Conservation (phyloP, 2,113 vertebrate genomes). For the Gavia stellata region DNA sequence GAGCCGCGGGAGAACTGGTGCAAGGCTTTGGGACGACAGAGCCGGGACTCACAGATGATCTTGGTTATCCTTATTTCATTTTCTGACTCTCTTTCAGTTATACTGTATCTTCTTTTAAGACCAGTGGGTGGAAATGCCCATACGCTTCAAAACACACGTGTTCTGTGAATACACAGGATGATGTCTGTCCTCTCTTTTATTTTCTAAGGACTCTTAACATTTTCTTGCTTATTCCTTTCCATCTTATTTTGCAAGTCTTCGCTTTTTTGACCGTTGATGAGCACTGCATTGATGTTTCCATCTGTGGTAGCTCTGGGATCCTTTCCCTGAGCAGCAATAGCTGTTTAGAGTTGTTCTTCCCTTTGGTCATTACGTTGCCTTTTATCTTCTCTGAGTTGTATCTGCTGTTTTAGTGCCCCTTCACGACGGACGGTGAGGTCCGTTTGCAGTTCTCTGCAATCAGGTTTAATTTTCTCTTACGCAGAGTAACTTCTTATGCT, state of each 20-base stretch:
- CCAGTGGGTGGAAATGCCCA: not conserved
- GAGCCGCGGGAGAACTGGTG: not conserved
- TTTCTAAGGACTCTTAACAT: not conserved
- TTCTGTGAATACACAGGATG: not conserved
- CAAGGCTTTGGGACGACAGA: not conserved
- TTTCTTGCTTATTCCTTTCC: not conserved
- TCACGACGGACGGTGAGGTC: not conserved
- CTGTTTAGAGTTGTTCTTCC: not conserved
- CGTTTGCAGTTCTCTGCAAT: not conserved
- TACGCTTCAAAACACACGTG: fast-evolving
- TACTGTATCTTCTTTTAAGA: not conserved
- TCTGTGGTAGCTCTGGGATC: no score
- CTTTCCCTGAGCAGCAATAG: not conserved
- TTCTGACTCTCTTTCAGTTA: not conserved
- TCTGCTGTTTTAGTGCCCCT: not conserved
- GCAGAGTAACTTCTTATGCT: not conserved
- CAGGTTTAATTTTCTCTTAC: not conserved
- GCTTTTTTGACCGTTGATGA: not conserved
- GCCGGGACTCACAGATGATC: fast-evolving
- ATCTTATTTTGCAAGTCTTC: not conserved
- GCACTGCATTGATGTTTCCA: not conserved
- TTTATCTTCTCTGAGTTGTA: not conserved
- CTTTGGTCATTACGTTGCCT: not conserved
- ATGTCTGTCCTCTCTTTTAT: not conserved
- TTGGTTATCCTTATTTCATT: not conserved